A percentile compares a stretch with the other conserved stretches of the same genome.
Conservation (phyloP, 2,797 vertebrate species). For the Masticophis lateralis region DNA sequence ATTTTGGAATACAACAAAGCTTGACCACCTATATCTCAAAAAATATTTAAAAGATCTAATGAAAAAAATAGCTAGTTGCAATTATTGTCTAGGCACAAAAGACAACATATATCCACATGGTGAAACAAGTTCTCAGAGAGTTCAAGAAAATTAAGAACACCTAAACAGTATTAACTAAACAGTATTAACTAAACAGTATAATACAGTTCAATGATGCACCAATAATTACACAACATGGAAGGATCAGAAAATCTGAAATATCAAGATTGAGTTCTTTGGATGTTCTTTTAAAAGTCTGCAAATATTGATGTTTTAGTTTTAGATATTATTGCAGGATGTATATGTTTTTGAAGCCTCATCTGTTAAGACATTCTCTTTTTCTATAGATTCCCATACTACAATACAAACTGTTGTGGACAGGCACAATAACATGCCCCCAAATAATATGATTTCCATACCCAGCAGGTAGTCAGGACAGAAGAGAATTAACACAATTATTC, state of each 20-base stretch:
- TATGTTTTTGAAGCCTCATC: conserved; percentile 40
- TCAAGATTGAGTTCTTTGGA: not conserved
- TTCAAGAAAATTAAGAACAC: not conserved
- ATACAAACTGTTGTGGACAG: conserved; percentile 63
- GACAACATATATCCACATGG: not conserved
- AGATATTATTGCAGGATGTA: conserved; percentile 45
- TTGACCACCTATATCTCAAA: too few relatives aligned
- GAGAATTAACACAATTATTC: conserved; percentile 66
- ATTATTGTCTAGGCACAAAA: not conserved
- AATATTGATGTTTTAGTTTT: conserved; percentile 1
- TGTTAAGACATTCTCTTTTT: not conserved
- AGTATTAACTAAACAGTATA: too few relatives aligned
- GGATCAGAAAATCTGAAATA: not conserved
- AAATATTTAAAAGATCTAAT: not conserved
- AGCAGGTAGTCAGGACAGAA: conserved; percentile 70
- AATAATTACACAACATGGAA: not conserved
- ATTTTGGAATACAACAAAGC: too few relatives aligned
- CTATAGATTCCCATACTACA: conserved; percentile 36
- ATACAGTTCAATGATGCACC: not conserved
- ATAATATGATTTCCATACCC: conserved; percentile 67
- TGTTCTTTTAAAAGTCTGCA: not conserved
- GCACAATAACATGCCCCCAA: conserved; percentile 64
- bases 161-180: too few relatives aligned
- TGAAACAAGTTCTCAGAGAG: too few relatives aligned
- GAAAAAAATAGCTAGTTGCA: not conserved